Percentiles rank a stretch among this genome's conserved stretches.
phyloP scores from a whole-genome alignment of 2,888 invertebrate species.

The Oligia strigilis region DNA sequence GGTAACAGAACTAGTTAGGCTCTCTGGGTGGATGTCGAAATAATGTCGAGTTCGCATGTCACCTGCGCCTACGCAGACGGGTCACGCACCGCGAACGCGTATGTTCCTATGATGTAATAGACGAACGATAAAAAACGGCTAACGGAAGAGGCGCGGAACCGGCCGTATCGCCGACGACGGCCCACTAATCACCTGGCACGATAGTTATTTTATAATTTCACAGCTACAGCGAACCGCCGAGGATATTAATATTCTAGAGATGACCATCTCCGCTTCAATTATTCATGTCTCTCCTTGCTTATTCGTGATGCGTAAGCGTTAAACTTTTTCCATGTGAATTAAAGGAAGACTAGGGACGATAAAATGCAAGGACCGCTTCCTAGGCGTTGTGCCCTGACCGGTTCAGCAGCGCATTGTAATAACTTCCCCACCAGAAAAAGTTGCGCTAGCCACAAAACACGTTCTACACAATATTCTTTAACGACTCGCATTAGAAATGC shows the following conservation, averaged over 20 bases:
- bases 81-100: slow-evolving; percentile 79
- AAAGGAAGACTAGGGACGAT: slow-evolving; percentile 74
- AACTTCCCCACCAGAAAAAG: slow-evolving; percentile 81
- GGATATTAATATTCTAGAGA: slow-evolving; percentile 75
- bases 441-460: slow-evolving; percentile 71
- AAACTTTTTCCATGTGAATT: slow-evolving; percentile 75
- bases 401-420: slow-evolving; percentile 79
- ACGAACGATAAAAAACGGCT: slow-evolving; percentile 80
- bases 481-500: slow-evolving; percentile 70
- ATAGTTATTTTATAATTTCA: slow-evolving; percentile 77
- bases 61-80: slow-evolving; percentile 87
- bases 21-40: slow-evolving; percentile 79
- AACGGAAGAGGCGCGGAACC: slow-evolving; percentile 86
- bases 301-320: slow-evolving; percentile 73
- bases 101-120: slow-evolving; percentile 85
- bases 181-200: slow-evolving; percentile 78
- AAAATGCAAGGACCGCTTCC: slow-evolving; percentile 78
- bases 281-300: slow-evolving; percentile 77
- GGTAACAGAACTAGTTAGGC: slow-evolving; percentile 85
- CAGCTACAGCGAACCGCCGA: slow-evolving; percentile 66
- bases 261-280: slow-evolving; percentile 75
- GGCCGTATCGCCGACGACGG: slow-evolving; percentile 75
- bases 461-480: slow-evolving; percentile 71
- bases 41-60: slow-evolving; percentile 85
- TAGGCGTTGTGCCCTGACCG: slow-evolving; percentile 75